Evolutionary conservation across 1,140 invertebrate genomes (phyloP), one percentile per base, ranked within the genome.

Genomic region (Pachypsylla venusta): DNA sequence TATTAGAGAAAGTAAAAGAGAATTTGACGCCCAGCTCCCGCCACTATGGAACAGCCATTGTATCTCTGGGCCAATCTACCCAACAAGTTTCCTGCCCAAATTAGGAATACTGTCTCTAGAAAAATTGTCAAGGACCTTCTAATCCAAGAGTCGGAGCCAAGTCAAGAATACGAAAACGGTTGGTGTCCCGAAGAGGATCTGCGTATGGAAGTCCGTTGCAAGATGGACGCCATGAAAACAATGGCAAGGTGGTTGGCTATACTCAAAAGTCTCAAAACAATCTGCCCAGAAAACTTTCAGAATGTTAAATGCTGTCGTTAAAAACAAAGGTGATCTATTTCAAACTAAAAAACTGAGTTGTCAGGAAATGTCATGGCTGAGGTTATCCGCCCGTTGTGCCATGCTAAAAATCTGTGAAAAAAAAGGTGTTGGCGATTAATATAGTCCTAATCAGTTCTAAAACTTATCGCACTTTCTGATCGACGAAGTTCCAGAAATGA

Each of bases 371-470:
- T 87, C 93, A 7, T 90, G 93, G 80, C 69, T 98, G 26, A 78
- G 93, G 58, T 73, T 96, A 3, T 82, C 88, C 19, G 93, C 94
- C 25, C 93, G 92, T 24, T 89, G 86, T 70, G 91, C 91, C 14
- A 95, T 98, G 86, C 71, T 98, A 22, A 97, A 97, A 73, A 87
- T 97, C 35, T 93, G 90, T 72, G 92, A 97, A 69, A 91, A 95
- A 68, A 93, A 93, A 70, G 89, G 87, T 59, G 93, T 95, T 48
- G 89, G 91, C 16, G 93, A 97, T 74, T 87, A 95, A 68, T 92
- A 92, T 66, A 89, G 85, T 10, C 83, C 87, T 1, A 90, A 95
- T 67, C 93, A 97, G 73, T 98, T 94, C 74, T 93, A 93, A 69
- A 89, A 89, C 66, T 75, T 97, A 14, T 92, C 93, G 0, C 81